These are phyloP conservation scores for Sinhomidia bicolor DNA, from an alignment of 2,888 invertebrate genomes.

Conservation along the genomic window DNA sequence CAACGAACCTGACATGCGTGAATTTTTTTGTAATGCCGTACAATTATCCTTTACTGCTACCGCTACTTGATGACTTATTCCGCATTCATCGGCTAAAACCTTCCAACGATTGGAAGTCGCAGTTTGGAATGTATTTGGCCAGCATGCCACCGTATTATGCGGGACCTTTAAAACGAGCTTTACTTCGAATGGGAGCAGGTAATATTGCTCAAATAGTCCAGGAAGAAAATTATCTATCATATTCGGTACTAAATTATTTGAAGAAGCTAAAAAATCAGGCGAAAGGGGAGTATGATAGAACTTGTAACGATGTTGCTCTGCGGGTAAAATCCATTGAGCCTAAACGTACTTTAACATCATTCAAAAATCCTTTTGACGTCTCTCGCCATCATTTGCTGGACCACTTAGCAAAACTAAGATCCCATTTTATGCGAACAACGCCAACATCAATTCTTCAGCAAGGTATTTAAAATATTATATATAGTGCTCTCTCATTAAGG, in stretches of 20 bases:
- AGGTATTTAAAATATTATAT: slow-evolving; percentile 71
- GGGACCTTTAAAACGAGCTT: slow-evolving; percentile 92
- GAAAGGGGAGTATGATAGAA: slow-evolving; percentile 93
- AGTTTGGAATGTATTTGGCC: slow-evolving; percentile 96
- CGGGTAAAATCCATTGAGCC: slow-evolving; percentile 83
- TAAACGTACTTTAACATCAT: slow-evolving; percentile 82
- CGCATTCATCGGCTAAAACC: slow-evolving; percentile 96
- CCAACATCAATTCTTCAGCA: slow-evolving; percentile 76
- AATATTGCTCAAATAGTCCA: slow-evolving; percentile 92
- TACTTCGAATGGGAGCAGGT: slow-evolving; percentile 95
- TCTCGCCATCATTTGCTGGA: slow-evolving; percentile 93
- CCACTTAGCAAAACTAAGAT: slow-evolving; percentile 96
- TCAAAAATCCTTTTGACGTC: slow-evolving; percentile 98
- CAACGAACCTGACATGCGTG: slow-evolving; percentile 95
- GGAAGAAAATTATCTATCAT: slow-evolving; percentile 96
- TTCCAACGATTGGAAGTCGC: slow-evolving; percentile 94
- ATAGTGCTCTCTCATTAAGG: no score
- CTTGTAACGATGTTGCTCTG: slow-evolving; percentile 86
- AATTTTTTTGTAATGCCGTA: slow-evolving; percentile 99
- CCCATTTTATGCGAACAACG: slow-evolving; percentile 91
- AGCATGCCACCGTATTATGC: slow-evolving; percentile 99
- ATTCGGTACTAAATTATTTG: slow-evolving; percentile 95
- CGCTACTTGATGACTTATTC: slow-evolving; percentile 95
- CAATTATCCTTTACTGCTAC: slow-evolving; percentile 97
- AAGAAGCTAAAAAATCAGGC: slow-evolving; percentile 98